Base-by-base conservation (phyloP, 2,888 invertebrate species). In the Pantelozetes paolii region DNA sequence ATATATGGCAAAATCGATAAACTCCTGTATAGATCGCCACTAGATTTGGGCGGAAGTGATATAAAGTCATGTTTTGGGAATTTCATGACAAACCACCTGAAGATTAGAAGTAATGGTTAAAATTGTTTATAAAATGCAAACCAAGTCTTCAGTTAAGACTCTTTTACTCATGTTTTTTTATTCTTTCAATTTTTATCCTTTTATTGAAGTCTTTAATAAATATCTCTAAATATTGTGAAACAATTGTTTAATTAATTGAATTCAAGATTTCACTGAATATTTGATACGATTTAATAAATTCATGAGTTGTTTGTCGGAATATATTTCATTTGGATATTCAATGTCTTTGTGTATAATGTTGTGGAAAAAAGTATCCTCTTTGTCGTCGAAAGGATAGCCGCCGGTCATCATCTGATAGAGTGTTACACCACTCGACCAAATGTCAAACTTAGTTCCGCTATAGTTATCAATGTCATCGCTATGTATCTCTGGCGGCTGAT, bases 401-500 rank as follows among this genome's bases (percentile, higher is more conserved):
- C 62, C 62, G 3, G 13, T n/a, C 15, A 62, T 32, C 62, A 62
- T 36, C 20, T 62, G 18, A 20, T 32, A 62, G 18, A 62, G 36
- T 8, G 20, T n/a, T 30, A 62, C 18, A 62, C 62, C 62, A 32
- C 26, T 32, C 32, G 62, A 32, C 62, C 62, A 62, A 62, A 62
- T 62, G 20, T 62, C 62, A 18, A 62, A 32, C 32, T 62, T 62
- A n/a, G 62, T 32, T 62, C 62, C 62, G 23, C 62, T 62, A 32
- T 62, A 62, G 2, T 18, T 8, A 32, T 1, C 30, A 26, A 54
- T 26, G 1, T 54, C 26, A 1, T 54, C 26, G 23, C 1, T 2
- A 5, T 9, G n/a, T 11, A 62, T 5, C 20, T 62, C 62, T 1
- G 62, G 62, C 8, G 62, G 62, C 15, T 1, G 1, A 62, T 62